These are phyloP conservation scores for Operophtera brumata DNA, from an alignment of 2,888 invertebrate species.

Conservation along the genomic window DNA sequence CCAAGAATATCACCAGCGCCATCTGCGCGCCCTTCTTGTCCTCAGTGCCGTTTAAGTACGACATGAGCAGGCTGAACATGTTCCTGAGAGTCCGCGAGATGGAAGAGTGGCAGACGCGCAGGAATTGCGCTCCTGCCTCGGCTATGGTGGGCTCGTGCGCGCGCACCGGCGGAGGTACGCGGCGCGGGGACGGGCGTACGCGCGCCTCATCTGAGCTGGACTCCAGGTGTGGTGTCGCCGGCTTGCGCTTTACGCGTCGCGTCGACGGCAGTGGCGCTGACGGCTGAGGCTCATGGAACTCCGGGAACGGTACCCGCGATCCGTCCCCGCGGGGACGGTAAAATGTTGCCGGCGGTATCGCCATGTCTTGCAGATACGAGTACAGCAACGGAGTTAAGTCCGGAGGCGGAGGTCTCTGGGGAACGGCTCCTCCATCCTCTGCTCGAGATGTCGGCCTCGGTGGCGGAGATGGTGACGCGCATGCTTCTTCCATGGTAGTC, in stretches of 20 bases:
- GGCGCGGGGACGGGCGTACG: constrained; percentile 65
- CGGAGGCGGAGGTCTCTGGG: constrained; percentile 74
- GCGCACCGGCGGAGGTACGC: constrained; percentile 61
- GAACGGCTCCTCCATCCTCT: constrained; percentile 55
- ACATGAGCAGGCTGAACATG: constrained; percentile 83
- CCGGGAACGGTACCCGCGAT: constrained; percentile 39
- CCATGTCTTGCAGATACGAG: constrained; percentile 78
- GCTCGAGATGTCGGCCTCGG: constrained; percentile 36
- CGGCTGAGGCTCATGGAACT: constrained; percentile 60
- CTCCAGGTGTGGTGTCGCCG: constrained; percentile 64
- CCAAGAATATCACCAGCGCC: constrained; percentile 88
- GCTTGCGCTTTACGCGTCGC: constrained; percentile 74
- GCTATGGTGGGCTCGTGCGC: constrained; percentile 83
- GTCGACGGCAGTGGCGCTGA: constrained; percentile 66
- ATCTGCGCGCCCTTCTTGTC: constrained; percentile 87
- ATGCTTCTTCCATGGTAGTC: constrained; percentile 27
- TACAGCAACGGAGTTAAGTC: constrained; percentile 73
- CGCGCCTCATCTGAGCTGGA: constrained; percentile 77
- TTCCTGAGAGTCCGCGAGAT: constrained; percentile 84
- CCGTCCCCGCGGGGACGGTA: constrained; percentile 58
- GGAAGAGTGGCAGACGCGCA: constrained; percentile 84
- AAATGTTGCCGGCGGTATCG: constrained; percentile 72
- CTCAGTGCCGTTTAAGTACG: constrained; percentile 82
- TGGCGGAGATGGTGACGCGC: constrained; percentile 36
- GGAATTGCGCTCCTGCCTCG: constrained; percentile 85